phyloP scores from a whole-genome alignment of 2,888 invertebrate species.

The Cheilosia scutellata region DNA sequence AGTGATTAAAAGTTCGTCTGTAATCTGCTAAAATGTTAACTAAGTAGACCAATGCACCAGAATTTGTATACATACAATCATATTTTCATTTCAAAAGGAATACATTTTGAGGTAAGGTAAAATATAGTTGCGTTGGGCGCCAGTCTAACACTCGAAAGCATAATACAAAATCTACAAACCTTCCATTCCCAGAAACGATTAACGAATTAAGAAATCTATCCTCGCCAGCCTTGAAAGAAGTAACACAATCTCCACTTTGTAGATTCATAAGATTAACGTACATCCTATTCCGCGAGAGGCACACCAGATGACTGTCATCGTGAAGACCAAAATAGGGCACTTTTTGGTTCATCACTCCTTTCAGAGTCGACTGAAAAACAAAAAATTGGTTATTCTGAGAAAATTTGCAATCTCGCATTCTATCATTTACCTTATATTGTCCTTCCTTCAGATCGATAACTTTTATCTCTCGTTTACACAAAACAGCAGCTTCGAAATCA shows the following conservation, averaged over 20 bases:
- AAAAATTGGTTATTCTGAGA: not conserved
- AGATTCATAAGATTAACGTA: constrained; percentile 95
- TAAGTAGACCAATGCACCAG: not conserved
- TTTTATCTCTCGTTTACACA: constrained; percentile 92
- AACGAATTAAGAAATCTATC: constrained; percentile 95
- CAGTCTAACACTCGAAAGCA: not conserved
- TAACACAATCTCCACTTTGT: constrained; percentile 87
- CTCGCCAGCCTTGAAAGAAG: constrained; percentile 96
- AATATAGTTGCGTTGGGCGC: not conserved
- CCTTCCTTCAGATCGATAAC: constrained; percentile 93
- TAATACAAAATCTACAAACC: constrained; percentile 84
- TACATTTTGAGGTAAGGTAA: too few relatives aligned
- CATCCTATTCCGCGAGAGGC: constrained; percentile 94
- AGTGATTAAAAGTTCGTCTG: not conserved
- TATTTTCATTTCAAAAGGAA: not conserved
- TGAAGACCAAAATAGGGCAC: constrained; percentile 96
- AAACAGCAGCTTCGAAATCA: constrained; percentile 90
- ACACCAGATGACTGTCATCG: constrained; percentile 90
- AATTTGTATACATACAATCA: not conserved
- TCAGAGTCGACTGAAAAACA: constrained; percentile 87
- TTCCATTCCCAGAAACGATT: constrained; percentile 94
- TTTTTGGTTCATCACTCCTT: constrained; percentile 96
- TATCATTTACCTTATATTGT: constrained; percentile 80
- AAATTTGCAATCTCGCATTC: not conserved
- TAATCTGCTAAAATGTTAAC: not conserved